These are phyloP conservation scores for Imbricaverruca yamaguchii DNA, from an alignment of 2,888 invertebrate genomes.

Conservation along the genomic window DNA sequence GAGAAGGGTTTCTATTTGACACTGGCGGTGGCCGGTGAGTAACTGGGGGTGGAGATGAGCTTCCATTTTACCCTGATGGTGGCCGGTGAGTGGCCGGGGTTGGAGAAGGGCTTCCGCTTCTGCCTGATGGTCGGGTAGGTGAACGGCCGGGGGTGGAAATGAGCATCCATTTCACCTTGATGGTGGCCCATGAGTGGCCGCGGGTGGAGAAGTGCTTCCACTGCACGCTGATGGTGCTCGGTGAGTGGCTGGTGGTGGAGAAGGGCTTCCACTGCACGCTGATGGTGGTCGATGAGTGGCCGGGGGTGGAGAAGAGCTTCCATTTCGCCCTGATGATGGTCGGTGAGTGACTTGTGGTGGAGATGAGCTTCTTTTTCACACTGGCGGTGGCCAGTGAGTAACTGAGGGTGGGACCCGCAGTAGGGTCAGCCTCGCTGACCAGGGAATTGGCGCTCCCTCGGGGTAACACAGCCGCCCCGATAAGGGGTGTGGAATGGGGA, in stretches of 20 bases:
- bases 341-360: constrained; percentile 53
- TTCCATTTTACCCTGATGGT: background rate
- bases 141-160: too few relatives aligned
- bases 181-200: too few relatives aligned
- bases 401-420: background rate
- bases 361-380: constrained; percentile 91
- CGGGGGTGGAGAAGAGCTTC: background rate
- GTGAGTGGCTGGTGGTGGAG: constrained; percentile 60
- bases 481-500: constrained; percentile 92
- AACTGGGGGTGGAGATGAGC: background rate
- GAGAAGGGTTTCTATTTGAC: constrained; percentile 95
- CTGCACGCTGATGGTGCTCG: too few relatives aligned
- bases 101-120: background rate
- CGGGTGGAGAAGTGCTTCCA: too few relatives aligned
- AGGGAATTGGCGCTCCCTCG: too few relatives aligned
- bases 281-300: constrained; percentile 82
- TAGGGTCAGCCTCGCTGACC: too few relatives aligned
- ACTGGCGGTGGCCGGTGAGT: constrained; percentile 61
- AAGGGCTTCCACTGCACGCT: constrained; percentile 92
- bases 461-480: too few relatives aligned
- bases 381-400: constrained; percentile 60
- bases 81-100: too few relatives aligned
- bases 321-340: too few relatives aligned
- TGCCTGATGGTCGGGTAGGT: too few relatives aligned
- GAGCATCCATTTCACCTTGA: too few relatives aligned